Evolutionary conservation across 92 coral and sea anemone species (phyloP), one percentile per base, ranked within the genome.

Genomic region (Porites divaricata): DNA sequence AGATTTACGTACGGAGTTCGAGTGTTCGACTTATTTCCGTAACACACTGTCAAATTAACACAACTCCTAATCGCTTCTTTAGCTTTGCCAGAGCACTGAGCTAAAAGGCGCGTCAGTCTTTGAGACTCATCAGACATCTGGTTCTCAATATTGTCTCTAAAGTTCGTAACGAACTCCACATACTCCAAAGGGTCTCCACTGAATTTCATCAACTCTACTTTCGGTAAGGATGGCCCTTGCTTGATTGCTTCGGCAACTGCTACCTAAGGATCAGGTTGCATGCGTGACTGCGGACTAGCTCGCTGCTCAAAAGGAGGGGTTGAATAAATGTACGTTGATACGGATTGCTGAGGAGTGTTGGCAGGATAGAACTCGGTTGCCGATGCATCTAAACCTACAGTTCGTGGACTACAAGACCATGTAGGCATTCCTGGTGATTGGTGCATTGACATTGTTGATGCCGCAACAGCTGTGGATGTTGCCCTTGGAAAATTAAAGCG

Each of bases 61-160:
- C 35, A 91, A 64, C 95, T 91, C 56, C 87, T 68, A 21, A 91
- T 88, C 2, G 90, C 88, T 9, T 91, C 92, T 67, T 70, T 93
- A 26, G 94, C 92, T 68, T 90, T 93, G 61, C 94, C 94, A 2
- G 14, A 75, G 58, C 95, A 91, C 68, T 91, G 92, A 5, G 93
- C 92, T 21, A 91, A 77, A 53, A 91, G 63, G 23, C 92, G 84
- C 22, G 93, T 86, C 1, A 94, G 85, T 78, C 90, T 83, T 63
- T 88, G 93, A 26, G 98, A 94, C n/a, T 86, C 91, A 59, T 94
- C 91, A 7, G 81, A 26, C 8, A 91, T 90, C 20, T 85, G 93
- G 66, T 81, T 56, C 62, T 94, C 95, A 16, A 91, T 76, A 70
- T 87, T 85, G 45, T 89, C 93, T 52, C 61, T 85, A 76, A 89